phyloP scores from a whole-genome alignment of 1,140 invertebrate genomes.

The Odontomachus brunneus region DNA sequence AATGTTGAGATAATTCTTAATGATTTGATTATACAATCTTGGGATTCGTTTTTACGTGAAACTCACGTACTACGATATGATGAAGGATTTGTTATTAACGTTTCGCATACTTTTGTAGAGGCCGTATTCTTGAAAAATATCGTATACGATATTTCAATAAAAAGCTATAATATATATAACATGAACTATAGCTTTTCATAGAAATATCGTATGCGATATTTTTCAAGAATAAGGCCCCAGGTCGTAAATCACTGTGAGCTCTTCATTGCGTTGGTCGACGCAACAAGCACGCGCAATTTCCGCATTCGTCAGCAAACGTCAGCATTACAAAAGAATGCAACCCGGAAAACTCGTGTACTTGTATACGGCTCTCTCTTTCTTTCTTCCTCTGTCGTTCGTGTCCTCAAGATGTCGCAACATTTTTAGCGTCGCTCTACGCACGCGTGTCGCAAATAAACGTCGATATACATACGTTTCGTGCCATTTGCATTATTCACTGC shows the following conservation, averaged over 20 bases:
- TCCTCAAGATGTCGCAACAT: conserved; percentile 6
- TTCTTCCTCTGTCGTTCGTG: not conserved
- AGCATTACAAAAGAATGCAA: conserved; percentile 11
- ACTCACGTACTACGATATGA: not conserved
- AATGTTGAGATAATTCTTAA: no score
- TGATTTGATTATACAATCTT: no score
- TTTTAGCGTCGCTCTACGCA: not conserved
- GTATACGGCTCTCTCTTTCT: no score
- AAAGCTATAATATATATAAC: no score
- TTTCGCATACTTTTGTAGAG: no score
- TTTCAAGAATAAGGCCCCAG: not conserved
- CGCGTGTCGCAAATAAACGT: conserved; percentile 11
- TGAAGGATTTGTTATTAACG: no score
- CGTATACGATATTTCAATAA: no score
- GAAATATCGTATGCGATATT: not conserved
- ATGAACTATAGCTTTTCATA: no score
- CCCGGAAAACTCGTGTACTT: not conserved
- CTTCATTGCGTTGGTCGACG: conserved; percentile 2
- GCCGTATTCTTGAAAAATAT: no score
- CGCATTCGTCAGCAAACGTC: conserved; percentile 10
- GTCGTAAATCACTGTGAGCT: not conserved
- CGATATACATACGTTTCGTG: not conserved
- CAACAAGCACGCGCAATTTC: not conserved
- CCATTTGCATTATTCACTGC: conserved; percentile 22
- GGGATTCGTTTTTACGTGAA: not conserved